phyloP scores from a whole-genome alignment of 2,113 vertebrate species.

The Toxostoma redivivum region DNA sequence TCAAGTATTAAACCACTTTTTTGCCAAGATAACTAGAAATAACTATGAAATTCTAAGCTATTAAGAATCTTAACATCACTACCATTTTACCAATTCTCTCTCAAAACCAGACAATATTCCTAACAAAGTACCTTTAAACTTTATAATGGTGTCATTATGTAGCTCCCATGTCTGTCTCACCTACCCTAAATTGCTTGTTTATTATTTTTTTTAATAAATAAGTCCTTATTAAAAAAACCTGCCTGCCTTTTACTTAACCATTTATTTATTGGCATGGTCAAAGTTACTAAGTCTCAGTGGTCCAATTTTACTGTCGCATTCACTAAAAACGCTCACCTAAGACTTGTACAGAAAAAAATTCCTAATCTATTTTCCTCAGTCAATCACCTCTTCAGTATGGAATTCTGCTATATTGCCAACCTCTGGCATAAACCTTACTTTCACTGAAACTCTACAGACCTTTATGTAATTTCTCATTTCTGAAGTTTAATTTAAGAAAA shows the following conservation, averaged over 20 bases:
- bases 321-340: background rate
- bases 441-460: background rate
- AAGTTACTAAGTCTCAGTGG: background rate
- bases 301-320: background rate
- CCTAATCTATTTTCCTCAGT: background rate
- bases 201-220: background rate
- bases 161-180: background rate
- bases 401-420: background rate
- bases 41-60: background rate
- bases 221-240: background rate
- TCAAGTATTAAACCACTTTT: background rate
- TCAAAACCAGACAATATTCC: background rate
- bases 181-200: background rate
- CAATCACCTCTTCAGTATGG: background rate
- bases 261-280: background rate
- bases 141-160: background rate
- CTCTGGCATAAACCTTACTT: background rate
- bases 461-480: background rate
- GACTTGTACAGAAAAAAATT: background rate
- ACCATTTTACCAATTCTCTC: background rate
- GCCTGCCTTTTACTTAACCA: background rate
- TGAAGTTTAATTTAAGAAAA: background rate
- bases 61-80: background rate
- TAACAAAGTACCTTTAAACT: background rate
- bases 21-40: background rate